Conservation (phyloP, 2,797 vertebrate species). For the Rhinichthys osculus region DNA sequence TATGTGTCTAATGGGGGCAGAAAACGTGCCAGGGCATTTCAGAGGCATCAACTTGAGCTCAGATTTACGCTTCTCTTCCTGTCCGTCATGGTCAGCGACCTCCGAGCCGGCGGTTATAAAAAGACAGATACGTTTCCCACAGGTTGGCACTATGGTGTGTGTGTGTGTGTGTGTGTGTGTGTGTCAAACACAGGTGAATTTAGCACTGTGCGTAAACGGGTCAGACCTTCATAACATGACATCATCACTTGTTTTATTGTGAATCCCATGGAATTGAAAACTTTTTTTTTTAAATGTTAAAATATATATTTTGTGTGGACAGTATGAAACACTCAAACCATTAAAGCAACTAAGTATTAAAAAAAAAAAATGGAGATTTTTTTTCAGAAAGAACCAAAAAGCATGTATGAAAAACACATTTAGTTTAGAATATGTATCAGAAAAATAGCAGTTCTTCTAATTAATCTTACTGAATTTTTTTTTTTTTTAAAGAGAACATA, state of each 20-base stretch:
- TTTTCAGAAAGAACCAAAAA: background rate
- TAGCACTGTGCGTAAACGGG: background rate
- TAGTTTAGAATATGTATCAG: background rate
- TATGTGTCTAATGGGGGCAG: constrained; percentile 60
- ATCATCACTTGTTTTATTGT: background rate
- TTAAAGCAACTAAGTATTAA: background rate
- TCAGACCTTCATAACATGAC: background rate
- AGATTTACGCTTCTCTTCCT: constrained; percentile 62
- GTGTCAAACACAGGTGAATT: constrained; percentile 21
- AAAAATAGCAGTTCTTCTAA: background rate
- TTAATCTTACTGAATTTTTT: too few relatives aligned
- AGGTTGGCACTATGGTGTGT: constrained; percentile 49
- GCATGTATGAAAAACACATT: background rate
- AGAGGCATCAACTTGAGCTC: constrained; percentile 53
- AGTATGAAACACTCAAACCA: background rate
- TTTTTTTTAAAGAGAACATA: background rate
- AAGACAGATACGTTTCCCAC: constrained; percentile 56
- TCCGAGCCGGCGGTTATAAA: constrained; percentile 63
- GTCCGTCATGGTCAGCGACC: constrained; percentile 63
- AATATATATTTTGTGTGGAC: background rate
- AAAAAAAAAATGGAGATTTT: background rate
- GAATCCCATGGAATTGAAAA: background rate
- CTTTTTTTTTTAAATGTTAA: too few relatives aligned
- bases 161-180: constrained; percentile 23
- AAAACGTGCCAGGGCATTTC: constrained; percentile 59